Evolutionary conservation across 2,888 invertebrate species (phyloP).

Genomic region (Drosophila silvestris): DNA sequence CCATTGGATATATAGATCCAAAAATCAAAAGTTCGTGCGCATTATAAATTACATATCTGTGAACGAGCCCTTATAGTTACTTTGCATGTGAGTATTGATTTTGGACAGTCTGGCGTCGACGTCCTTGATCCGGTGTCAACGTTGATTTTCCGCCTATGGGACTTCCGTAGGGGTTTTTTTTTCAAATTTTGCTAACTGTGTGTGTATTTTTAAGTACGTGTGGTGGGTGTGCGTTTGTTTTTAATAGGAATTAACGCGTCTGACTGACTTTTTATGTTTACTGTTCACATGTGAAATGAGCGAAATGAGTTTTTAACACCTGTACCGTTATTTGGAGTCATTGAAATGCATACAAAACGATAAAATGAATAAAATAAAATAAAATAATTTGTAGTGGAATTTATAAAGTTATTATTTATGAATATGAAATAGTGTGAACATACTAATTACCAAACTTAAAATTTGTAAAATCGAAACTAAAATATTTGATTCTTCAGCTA

Average conservation of each 20-base stretch:
- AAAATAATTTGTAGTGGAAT: not conserved
- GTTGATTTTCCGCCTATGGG: slow-evolving; percentile 67
- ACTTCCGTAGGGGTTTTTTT: slow-evolving; percentile 37
- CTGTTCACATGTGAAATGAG: slow-evolving; percentile 27
- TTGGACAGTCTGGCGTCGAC: slow-evolving; percentile 53
- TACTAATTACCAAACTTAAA: not conserved
- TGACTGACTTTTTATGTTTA: slow-evolving; percentile 37
- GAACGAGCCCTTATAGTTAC: slow-evolving; percentile 20
- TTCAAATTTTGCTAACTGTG: slow-evolving; percentile 17
- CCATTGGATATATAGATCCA: slow-evolving; percentile 18
- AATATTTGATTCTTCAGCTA: not conserved
- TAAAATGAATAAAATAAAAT: not conserved
- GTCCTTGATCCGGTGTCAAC: slow-evolving; percentile 73
- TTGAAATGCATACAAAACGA: not conserved
- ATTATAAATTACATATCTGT: slow-evolving; percentile 16
- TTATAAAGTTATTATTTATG: not conserved
- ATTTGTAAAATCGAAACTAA: not conserved
- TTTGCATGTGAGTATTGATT: slow-evolving; percentile 72
- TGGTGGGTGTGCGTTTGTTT: slow-evolving; percentile 40
- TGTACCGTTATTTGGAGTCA: slow-evolving; percentile 7
- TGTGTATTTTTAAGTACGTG: slow-evolving; percentile 41
- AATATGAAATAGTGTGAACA: not conserved
- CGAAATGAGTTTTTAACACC: slow-evolving; percentile 5
- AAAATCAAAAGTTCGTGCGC: slow-evolving; percentile 16
- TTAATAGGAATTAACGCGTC: slow-evolving; percentile 46